A percentile compares a stretch with the other conserved stretches of the same genome.
Conservation (phyloP, 1,140 invertebrate genomes). For the Gryon sp. region DNA sequence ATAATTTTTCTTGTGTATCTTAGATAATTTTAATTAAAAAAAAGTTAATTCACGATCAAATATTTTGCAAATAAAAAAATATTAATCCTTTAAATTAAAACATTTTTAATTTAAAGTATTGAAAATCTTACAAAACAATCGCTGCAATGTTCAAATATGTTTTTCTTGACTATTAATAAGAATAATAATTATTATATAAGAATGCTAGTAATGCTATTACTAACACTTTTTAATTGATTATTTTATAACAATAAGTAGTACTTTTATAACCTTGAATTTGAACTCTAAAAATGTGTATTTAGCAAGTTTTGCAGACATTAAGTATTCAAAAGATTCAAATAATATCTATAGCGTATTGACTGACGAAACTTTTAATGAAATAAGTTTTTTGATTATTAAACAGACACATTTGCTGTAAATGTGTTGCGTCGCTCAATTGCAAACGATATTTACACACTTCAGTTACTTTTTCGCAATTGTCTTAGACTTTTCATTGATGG, state of each 20-base stretch:
- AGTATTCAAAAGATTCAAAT: slow-evolving; percentile 12
- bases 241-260: too few species aligned
- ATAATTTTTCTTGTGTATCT: too few species aligned
- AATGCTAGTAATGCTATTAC: too few species aligned
- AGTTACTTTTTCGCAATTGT: not conserved
- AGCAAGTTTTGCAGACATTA: slow-evolving; percentile 1
- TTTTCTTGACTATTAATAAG: too few species aligned
- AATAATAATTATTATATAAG: too few species aligned
- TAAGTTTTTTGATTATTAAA: not conserved
- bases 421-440: not conserved
- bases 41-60: too few species aligned
- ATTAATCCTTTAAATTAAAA: too few species aligned
- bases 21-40: not conserved
- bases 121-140: too few species aligned
- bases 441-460: not conserved
- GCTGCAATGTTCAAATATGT: too few species aligned
- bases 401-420: not conserved
- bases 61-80: too few species aligned
- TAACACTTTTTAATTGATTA: too few species aligned
- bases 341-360: slow-evolving; percentile 7
- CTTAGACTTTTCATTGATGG: not conserved
- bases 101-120: too few species aligned
- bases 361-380: slow-evolving; percentile 22
- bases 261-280: slow-evolving; percentile 16
- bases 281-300: slow-evolving; percentile 5